These are phyloP conservation scores for Podarcis muralis DNA, from an alignment of 2,113 vertebrate genomes.

Conservation along the genomic window DNA sequence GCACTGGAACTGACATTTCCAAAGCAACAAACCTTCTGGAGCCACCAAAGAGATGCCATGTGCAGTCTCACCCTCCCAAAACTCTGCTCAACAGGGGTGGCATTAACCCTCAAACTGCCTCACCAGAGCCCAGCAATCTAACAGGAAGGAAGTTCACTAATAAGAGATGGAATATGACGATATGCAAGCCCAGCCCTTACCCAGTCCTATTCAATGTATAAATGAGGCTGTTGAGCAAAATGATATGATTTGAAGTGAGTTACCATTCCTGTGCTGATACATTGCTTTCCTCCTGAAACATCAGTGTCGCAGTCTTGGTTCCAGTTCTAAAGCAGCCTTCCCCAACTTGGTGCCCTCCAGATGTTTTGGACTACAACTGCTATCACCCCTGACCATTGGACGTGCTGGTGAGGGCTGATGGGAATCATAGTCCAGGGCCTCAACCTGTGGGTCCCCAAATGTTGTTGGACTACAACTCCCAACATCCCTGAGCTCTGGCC, in stretches of 20 bases:
- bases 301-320: background rate
- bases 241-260: background rate
- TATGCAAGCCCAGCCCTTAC: background rate
- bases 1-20: background rate
- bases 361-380: too few species aligned
- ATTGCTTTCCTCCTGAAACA: background rate
- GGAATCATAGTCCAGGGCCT: too few species aligned
- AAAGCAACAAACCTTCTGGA: background rate
- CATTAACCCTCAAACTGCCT: background rate
- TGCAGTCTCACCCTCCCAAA: background rate
- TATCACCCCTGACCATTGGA: too few species aligned
- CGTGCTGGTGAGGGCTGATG: too few species aligned
- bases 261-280: too few species aligned
- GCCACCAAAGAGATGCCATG: fast-evolving
- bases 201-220: background rate
- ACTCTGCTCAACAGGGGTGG: background rate
- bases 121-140: background rate
- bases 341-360: too few species aligned
- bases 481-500: too few species aligned
- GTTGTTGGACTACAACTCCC: too few species aligned
- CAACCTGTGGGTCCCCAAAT: too few species aligned
- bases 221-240: background rate
- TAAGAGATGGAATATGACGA: too few species aligned
- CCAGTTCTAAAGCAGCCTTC: background rate
- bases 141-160: too few species aligned